Base-by-base conservation (phyloP, 1,140 invertebrate species). In the Drosophila punjabiensis region DNA sequence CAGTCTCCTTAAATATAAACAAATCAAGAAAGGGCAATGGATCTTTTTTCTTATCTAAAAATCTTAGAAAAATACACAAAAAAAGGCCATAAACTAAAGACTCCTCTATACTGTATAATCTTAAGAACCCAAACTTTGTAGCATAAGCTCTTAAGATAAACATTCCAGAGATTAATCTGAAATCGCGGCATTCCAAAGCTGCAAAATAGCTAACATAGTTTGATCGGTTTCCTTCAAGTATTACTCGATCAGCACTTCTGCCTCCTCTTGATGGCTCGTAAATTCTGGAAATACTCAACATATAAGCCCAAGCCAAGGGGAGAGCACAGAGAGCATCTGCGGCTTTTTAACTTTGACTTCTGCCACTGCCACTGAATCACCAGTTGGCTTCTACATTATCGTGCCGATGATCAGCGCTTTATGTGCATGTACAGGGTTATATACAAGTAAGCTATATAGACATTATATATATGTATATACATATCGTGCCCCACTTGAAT, bases 401-500 rank as follows among this genome's bases (percentile, higher is more conserved):
- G 74, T 76, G 62, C 47, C 67, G 75, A 90, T 90, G 86, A 64
- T 79, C 84, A 76, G 86, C 81, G 68, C 63, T 70, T 81, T 45
- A 60, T 45, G 32, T 37, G 48, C 43, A 53, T 65, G 47, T 66
- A 59, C 28, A 18, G 37, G 41, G 35, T 32, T 59, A 64, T 69
- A 59, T 81, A 76, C 32, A 35, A 66, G 48, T 41, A 5, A 13
- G 41, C 39, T 50, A 59, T 55, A 47, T 59, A 45, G 41, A 11
- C 60, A 76, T 35, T 53, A 58, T 52, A n/a, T 24, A 18, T 43
- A 32, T 32, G 18, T 56, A 48, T 61, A 28, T 56, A 61, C 61
- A 62, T 43, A 50, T 69, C 68, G 65, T 83, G 81, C 85, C 82
- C 85, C 86, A 81, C 81, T 81, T 90, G 73, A 89, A 63, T 84